Conservation (phyloP, 2,888 invertebrate genomes). For the Agrilus biguttatus region DNA sequence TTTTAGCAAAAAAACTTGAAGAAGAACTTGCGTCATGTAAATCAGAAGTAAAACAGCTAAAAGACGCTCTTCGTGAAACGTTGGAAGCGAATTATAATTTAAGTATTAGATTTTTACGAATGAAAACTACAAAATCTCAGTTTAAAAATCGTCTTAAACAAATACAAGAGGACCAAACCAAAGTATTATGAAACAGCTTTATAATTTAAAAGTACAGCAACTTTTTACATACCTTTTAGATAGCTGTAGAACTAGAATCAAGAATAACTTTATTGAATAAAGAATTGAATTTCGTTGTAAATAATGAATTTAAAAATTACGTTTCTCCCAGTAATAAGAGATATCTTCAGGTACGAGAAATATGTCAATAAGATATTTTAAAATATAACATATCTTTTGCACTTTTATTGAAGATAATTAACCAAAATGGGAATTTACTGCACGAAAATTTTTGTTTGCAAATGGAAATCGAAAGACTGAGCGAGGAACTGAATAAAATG, state of each 20-base stretch:
- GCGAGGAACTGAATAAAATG: too few relatives aligned
- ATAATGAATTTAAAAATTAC: conserved; percentile 20
- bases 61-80: conserved; percentile 25
- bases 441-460: conserved; percentile 29
- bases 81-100: conserved; percentile 31
- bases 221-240: conserved; percentile 13
- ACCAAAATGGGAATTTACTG: conserved; percentile 27
- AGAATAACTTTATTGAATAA: conserved; percentile 22
- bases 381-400: too few relatives aligned
- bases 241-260: conserved; percentile 19
- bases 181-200: conserved; percentile 10
- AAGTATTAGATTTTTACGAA: conserved; percentile 29
- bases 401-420: conserved; percentile 21
- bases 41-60: conserved; percentile 25
- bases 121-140: conserved; percentile 29
- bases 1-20: conserved; percentile 20
- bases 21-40: conserved; percentile 22
- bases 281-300: conserved; percentile 21
- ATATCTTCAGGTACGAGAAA: conserved; percentile 25
- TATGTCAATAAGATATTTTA: background rate
- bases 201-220: background rate
- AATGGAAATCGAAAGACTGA: conserved; percentile 23
- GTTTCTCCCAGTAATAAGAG: conserved; percentile 29
- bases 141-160: conserved; percentile 22
- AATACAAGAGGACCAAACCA: conserved; percentile 21